Percentiles rank a stretch among this genome's conserved stretches.
phyloP scores from a whole-genome alignment of 2,888 invertebrate genomes.

The Agrotis exclamationis region DNA sequence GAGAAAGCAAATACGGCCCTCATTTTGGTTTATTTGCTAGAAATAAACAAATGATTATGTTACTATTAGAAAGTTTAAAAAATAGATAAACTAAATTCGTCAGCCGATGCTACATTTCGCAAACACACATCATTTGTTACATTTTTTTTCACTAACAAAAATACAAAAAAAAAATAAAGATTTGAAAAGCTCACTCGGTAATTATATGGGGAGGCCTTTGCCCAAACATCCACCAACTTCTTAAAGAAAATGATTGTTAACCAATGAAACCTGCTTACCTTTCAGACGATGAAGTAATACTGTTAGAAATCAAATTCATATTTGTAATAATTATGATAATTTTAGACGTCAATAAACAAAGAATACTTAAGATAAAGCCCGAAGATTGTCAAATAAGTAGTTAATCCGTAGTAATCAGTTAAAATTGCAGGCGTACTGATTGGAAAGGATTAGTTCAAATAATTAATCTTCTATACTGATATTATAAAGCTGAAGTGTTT shows the following conservation, averaged over 20 bases:
- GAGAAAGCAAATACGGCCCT: conserved; percentile 68
- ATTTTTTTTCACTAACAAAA: no score
- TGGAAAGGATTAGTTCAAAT: conserved; percentile 24
- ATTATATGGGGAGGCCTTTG: no score
- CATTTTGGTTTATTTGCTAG: conserved; percentile 66
- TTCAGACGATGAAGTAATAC: conserved; percentile 4
- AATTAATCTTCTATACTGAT: conserved; percentile 4
- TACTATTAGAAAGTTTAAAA: no score
- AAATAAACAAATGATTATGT: not conserved
- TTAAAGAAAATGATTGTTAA: not conserved
- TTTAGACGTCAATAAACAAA: not conserved
- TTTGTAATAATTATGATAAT: not conserved
- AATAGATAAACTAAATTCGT: no score
- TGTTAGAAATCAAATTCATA: not conserved
- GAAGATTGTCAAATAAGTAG: conserved; percentile 17
- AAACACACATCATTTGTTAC: no score
- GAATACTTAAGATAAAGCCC: conserved; percentile 26
- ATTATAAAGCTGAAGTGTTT: no score
- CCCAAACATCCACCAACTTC: not conserved
- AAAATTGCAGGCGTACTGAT: conserved; percentile 16
- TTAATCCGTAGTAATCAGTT: conserved; percentile 34
- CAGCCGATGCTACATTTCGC: no score
- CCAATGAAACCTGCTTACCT: conserved; percentile 39
- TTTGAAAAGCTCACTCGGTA: no score
- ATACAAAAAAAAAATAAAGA: not conserved